Percentiles rank a stretch among this genome's conserved stretches.
Evolutionary conservation across 2,113 vertebrate genomes (phyloP).

Genomic region (Dolichallabes microphthalmus): DNA sequence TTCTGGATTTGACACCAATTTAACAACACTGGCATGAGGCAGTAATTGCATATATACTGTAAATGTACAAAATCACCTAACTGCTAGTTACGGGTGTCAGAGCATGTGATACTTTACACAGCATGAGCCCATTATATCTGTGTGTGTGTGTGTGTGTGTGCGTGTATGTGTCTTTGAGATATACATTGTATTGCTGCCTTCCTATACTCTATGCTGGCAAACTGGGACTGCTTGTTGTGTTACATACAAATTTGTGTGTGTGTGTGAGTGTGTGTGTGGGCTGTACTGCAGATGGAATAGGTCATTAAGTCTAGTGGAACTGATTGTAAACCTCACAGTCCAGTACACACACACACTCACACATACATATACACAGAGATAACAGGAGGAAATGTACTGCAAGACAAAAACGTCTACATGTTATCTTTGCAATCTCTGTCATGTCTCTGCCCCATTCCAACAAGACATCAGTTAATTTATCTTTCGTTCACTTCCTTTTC

Average conservation of each 20-base stretch:
- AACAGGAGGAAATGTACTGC: slow-evolving; percentile 7
- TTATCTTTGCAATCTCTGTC: slow-evolving; percentile 27
- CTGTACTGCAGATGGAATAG: slow-evolving; percentile 37
- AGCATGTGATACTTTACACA: neutral
- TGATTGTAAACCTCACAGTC: slow-evolving; percentile 43
- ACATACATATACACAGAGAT: slow-evolving; percentile 20
- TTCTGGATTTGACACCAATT: neutral
- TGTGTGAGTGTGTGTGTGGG: slow-evolving; percentile 35
- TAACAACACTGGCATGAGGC: neutral
- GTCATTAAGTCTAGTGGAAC: slow-evolving; percentile 48
- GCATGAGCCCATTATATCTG: neutral
- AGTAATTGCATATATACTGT: neutral
- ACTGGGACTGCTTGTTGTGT: slow-evolving; percentile 20
- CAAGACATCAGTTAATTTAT: slow-evolving; percentile 47
- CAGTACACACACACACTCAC: slow-evolving; percentile 29
- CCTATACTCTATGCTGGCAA: neutral
- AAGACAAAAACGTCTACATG: slow-evolving; percentile 10
- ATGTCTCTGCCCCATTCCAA: slow-evolving; percentile 30
- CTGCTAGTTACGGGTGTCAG: neutral
- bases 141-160: neutral
- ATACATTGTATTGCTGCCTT: slow-evolving; percentile 18
- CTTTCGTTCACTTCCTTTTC: slow-evolving; percentile 21
- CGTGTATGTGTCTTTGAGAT: neutral
- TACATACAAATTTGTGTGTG: slow-evolving; percentile 35
- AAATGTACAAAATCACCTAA: neutral